Conservation (phyloP, 1,140 invertebrate genomes). For the Elymnias hypermnestra region DNA sequence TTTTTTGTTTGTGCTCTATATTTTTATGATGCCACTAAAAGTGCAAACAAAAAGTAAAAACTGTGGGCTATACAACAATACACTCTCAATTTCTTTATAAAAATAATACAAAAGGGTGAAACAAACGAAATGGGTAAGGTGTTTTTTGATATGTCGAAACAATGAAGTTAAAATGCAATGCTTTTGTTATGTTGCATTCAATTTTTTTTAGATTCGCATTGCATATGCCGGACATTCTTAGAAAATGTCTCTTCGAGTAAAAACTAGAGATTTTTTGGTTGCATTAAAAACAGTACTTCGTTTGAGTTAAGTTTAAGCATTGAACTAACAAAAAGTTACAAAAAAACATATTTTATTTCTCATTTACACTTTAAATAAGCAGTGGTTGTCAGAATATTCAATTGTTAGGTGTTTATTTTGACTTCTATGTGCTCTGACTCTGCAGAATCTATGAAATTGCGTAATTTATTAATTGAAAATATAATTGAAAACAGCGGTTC, state of each 20-base stretch:
- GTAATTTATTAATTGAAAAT: too few relatives aligned
- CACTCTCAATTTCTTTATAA: constrained; percentile 74
- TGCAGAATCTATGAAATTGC: too few relatives aligned
- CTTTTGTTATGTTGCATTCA: constrained; percentile 36
- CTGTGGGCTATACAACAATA: constrained; percentile 48
- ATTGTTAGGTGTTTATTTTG: too few relatives aligned
- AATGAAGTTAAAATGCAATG: constrained; percentile 41
- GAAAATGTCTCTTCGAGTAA: constrained; percentile 3
- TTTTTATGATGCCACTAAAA: constrained; percentile 66
- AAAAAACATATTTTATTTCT: background rate
- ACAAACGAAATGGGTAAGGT: constrained; percentile 45
- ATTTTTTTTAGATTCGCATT: constrained; percentile 6
- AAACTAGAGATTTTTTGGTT: constrained; percentile 8
- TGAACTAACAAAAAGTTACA: background rate
- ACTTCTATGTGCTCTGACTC: too few relatives aligned
- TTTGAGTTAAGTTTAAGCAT: too few relatives aligned
- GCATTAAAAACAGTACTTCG: too few relatives aligned
- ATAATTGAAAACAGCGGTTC: too few relatives aligned
- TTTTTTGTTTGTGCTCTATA: constrained; percentile 69
- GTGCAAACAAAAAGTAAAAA: constrained; percentile 49
- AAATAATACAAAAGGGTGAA: constrained; percentile 36
- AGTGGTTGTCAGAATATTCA: too few relatives aligned
- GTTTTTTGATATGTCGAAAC: constrained; percentile 65
- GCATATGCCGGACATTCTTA: constrained; percentile 14
- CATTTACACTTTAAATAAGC: too few relatives aligned